Evolutionary conservation across 2,888 invertebrate genomes (phyloP).

Genomic region (Noctua janthina): DNA sequence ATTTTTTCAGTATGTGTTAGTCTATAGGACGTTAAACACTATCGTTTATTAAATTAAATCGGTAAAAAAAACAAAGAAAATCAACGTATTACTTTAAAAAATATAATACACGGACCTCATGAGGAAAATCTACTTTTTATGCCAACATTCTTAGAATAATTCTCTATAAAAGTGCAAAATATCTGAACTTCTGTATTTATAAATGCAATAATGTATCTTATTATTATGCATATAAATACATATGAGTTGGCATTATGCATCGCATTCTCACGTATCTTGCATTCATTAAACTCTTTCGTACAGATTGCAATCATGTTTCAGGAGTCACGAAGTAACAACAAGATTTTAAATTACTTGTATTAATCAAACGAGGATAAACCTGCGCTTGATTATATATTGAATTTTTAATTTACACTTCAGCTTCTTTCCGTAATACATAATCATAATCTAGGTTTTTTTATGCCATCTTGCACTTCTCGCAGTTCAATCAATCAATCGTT

Average conservation of each 20-base stretch:
- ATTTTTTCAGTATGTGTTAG: neutral
- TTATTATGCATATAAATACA: constrained; percentile 3
- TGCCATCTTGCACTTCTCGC: no score
- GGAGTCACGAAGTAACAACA: constrained; percentile 17
- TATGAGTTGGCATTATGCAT: constrained; percentile 30
- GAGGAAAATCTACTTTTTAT: constrained; percentile 31
- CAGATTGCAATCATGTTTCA: constrained; percentile 34
- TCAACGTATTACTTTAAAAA: neutral
- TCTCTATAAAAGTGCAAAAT: constrained; percentile 30
- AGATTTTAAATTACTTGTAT: neutral
- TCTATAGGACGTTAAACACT: neutral
- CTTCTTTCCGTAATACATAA: neutral
- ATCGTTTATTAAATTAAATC: neutral
- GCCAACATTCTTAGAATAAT: constrained; percentile 33
- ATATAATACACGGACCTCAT: neutral
- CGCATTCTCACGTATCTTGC: constrained; percentile 41
- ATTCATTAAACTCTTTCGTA: constrained; percentile 20
- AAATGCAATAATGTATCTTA: constrained; percentile 21
- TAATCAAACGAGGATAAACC: neutral
- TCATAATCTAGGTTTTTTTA: no score
- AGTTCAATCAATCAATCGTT: no score
- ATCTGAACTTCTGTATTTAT: neutral
- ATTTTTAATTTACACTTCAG: neutral
- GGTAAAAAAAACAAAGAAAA: no score
- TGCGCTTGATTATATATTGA: neutral